These are phyloP conservation scores for Intellagama lesueurii DNA, from an alignment of 2,797 vertebrate genomes.

Conservation along the genomic window DNA sequence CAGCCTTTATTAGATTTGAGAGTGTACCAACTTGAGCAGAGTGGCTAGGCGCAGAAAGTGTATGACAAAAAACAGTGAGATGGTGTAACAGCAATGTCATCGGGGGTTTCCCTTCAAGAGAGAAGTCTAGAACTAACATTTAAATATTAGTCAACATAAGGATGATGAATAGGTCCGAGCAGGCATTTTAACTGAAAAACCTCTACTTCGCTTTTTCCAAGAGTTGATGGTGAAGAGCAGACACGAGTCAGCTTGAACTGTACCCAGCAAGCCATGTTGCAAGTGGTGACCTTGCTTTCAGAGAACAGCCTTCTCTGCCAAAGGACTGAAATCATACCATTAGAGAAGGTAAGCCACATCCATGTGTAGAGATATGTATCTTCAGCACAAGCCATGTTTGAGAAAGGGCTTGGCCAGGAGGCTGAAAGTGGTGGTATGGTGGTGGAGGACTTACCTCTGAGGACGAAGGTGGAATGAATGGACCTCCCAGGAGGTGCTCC, in stretches of 20 bases:
- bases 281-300: constrained; percentile 83
- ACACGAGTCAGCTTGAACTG: constrained; percentile 85
- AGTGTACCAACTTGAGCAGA: too few relatives aligned
- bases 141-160: background rate
- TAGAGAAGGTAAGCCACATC: constrained; percentile 85
- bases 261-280: constrained; percentile 83
- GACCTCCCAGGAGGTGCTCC: background rate
- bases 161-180: background rate
- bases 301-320: constrained; percentile 75
- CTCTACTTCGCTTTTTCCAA: constrained; percentile 54
- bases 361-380: background rate
- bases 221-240: constrained; percentile 77
- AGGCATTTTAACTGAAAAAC: background rate
- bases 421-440: too few relatives aligned
- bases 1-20: too few relatives aligned
- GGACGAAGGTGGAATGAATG: background rate
- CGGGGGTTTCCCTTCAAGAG: background rate
- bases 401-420: background rate
- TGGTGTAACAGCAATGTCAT: background rate
- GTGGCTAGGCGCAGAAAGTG: background rate
- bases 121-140: background rate
- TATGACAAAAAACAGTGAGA: background rate
- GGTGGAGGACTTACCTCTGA: background rate
- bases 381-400: background rate
- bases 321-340: constrained; percentile 82